Evolutionary conservation across 1,140 invertebrate genomes (phyloP).

Genomic region (Nomia melanderi): DNA sequence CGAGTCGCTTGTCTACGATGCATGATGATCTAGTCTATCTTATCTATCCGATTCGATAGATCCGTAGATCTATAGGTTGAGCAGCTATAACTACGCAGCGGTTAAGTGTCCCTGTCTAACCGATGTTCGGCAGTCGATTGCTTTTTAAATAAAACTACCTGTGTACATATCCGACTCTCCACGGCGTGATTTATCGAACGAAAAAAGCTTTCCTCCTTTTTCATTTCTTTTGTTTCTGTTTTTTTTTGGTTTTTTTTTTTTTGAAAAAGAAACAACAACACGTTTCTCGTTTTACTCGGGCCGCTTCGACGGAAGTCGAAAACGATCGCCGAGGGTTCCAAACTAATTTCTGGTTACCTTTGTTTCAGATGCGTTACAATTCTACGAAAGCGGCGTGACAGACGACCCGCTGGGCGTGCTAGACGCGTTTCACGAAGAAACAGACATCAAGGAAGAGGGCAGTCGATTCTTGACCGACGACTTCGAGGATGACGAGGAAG

Average conservation of each 20-base stretch:
- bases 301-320: no score
- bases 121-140: slow-evolving; percentile 67
- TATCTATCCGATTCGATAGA: slow-evolving; percentile 52
- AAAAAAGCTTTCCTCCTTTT: slow-evolving; percentile 9
- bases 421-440: background rate
- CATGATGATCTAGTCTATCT: slow-evolving; percentile 54
- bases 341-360: background rate
- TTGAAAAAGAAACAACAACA: no score
- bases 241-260: no score
- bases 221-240: background rate
- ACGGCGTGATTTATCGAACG: slow-evolving; percentile 28
- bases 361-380: background rate
- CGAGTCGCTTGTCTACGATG: slow-evolving; percentile 52
- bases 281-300: no score
- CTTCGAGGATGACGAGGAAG: background rate
- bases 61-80: slow-evolving; percentile 51
- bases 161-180: slow-evolving; percentile 63
- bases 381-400: background rate
- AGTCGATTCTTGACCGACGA: background rate
- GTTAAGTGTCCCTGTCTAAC: slow-evolving; percentile 79
- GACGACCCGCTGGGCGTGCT: background rate
- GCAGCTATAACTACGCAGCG: slow-evolving; percentile 54
- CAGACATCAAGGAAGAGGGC: background rate
- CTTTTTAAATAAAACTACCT: slow-evolving; percentile 72
- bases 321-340: no score